phyloP scores from a whole-genome alignment of 2,888 invertebrate species.

The Lottia scabra region DNA sequence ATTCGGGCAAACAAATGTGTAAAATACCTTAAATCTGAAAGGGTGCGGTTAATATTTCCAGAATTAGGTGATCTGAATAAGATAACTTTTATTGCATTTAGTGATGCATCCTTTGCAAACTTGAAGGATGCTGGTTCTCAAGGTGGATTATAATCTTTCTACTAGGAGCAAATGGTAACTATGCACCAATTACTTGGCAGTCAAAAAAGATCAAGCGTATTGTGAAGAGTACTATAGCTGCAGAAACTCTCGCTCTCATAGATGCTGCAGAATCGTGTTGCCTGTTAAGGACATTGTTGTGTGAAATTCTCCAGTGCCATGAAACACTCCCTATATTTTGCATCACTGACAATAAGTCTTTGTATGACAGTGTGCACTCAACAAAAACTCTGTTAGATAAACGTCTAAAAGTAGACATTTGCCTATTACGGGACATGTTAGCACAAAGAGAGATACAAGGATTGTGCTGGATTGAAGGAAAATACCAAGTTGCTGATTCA shows the following conservation, averaged over 20 bases:
- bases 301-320: not conserved
- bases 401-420: too few relatives aligned
- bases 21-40: too few relatives aligned
- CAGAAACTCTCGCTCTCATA: not conserved
- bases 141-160: not conserved
- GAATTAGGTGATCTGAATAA: too few relatives aligned
- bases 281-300: not conserved
- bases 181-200: not conserved
- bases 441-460: too few relatives aligned
- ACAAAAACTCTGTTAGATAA: too few relatives aligned
- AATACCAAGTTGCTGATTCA: not conserved
- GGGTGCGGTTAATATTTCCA: too few relatives aligned
- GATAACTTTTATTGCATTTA: not conserved
- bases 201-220: not conserved
- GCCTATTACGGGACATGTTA: too few relatives aligned
- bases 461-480: not conserved
- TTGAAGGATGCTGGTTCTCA: not conserved
- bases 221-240: conserved; percentile 1
- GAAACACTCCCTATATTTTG: too few relatives aligned
- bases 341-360: too few relatives aligned
- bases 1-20: too few relatives aligned
- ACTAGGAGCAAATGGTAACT: not conserved
- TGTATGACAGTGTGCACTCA: too few relatives aligned
- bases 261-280: not conserved
- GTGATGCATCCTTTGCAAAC: not conserved